Percentiles rank a stretch among this genome's conserved stretches.
phyloP scores from a whole-genome alignment of 23 tunicate genomes.

The Styela plicata region DNA sequence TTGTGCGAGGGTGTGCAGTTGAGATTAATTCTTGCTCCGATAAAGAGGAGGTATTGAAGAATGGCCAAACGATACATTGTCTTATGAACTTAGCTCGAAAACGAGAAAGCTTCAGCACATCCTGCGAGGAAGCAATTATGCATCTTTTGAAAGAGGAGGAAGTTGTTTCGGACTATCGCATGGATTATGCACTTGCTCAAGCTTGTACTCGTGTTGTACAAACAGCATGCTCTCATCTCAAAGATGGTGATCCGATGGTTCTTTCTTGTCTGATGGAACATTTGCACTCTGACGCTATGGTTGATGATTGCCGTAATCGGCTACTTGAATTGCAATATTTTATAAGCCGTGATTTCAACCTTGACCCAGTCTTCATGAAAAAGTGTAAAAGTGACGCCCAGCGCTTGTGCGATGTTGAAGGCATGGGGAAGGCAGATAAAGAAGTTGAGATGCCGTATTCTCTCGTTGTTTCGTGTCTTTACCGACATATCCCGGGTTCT shows the following conservation, averaged over 20 bases:
- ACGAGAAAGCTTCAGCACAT: background rate
- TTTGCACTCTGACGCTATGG: conserved; percentile 45
- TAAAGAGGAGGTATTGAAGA: conserved; percentile 32
- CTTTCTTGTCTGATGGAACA: conserved; percentile 87
- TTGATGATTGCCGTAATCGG: conserved; percentile 36
- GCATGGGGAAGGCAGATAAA: conserved; percentile 2
- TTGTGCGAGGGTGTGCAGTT: conserved; percentile 43
- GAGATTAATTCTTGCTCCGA: conserved; percentile 42
- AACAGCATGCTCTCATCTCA: conserved; percentile 29
- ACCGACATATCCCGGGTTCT: conserved; percentile 37
- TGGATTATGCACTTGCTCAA: conserved; percentile 56
- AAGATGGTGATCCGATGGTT: conserved; percentile 67
- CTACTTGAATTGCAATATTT: conserved; percentile 82
- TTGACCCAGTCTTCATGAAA: conserved; percentile 45
- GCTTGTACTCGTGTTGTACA: conserved; percentile 48
- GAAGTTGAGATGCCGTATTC: conserved; percentile 46
- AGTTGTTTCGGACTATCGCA: conserved; percentile 53
- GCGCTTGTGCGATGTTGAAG: conserved; percentile 12
- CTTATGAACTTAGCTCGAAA: conserved; percentile 47
- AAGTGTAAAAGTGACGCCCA: conserved; percentile 47
- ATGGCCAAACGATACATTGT: conserved; percentile 77
- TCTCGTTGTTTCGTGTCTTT: conserved; percentile 69
- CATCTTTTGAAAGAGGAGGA: conserved; percentile 60
- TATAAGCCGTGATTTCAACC: conserved; percentile 57
- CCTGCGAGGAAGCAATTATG: conserved; percentile 7